Evolutionary conservation across 2,888 invertebrate species (phyloP), one percentile per base, ranked within the genome.

Genomic region (Machimus rusticus): DNA sequence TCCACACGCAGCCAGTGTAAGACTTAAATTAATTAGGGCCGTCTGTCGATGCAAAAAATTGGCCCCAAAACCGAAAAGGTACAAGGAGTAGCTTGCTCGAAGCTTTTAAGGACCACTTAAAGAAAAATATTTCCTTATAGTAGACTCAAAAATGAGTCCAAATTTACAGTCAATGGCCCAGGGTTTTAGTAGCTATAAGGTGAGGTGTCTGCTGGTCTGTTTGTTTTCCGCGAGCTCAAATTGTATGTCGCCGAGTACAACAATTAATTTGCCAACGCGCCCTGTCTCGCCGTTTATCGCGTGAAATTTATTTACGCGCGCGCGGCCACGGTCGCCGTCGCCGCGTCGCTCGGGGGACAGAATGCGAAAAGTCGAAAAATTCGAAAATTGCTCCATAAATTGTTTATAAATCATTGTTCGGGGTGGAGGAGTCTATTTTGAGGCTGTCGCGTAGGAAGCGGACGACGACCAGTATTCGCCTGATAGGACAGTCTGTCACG

Each of bases 351-450:
- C 43, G 43, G 46, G 46, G 51, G 16, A 86, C 78, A 77, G 43
- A 66, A 79, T 79, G 86, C 78, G 78, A 86, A 79, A 86, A 86
- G 86, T 78, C 86, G 66, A 86, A 86, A 86, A 86, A 86, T 66
- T 79, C 78, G 78, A 86, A 86, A 86, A 86, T 86, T 86, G 78
- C 86, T 86, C 78, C 86, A 86, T 78, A 86, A 86, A 86, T 86
- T 79, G 86, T 86, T 86, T 86, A 86, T 86, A 86, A 86, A 86
- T 86, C 86, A 86, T 86, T 86, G 86, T 86, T 86, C 77, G 86
- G 86, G 78, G 51, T 31, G 78, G 23, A 79, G 77, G 55, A 86
- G 86, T 86, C 86, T 86, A 86, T 86, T 86, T 86, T 86, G 66
- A 66, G 78, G 5, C 37, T 9, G 57, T 8, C 28, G 86, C 57